Conservation (phyloP, 2,113 vertebrate genomes). For the Todiramphus saurophagus region DNA sequence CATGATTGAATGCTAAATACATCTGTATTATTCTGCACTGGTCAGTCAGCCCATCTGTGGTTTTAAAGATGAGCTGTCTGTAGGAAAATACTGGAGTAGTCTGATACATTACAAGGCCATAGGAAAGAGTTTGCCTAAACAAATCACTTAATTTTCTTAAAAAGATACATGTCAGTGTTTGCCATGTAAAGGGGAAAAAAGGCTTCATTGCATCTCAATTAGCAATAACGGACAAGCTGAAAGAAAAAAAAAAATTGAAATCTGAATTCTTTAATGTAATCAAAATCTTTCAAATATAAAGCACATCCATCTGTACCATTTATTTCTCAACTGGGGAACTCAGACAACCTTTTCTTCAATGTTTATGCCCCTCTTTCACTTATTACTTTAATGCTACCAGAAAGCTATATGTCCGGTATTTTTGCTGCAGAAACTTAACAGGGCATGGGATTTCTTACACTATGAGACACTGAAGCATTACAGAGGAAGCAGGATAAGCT, state of each 20-base stretch:
- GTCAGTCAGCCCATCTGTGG: neutral
- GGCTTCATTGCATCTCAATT: neutral
- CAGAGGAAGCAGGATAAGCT: neutral
- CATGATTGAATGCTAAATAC: neutral
- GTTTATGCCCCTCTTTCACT: constrained; percentile 15
- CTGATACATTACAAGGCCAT: neutral
- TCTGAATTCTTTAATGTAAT: neutral
- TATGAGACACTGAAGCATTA: neutral
- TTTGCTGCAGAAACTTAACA: neutral
- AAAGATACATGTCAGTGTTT: neutral
- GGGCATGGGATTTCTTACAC: neutral
- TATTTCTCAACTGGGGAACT: constrained; percentile 19
- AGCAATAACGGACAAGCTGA: neutral
- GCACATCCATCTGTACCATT: neutral
- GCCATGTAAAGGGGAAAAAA: neutral
- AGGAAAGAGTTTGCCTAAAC: neutral
- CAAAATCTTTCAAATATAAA: neutral
- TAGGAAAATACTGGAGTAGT: neutral
- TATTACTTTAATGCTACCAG: constrained; percentile 46
- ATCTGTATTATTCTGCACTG: neutral
- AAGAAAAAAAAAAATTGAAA: neutral
- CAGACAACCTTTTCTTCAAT: neutral
- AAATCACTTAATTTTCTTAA: neutral
- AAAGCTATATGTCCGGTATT: neutral
- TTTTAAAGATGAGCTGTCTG: neutral